These are phyloP conservation scores for Hipparchia sbordonii DNA, from an alignment of 2,888 invertebrate species.

Conservation along the genomic window DNA sequence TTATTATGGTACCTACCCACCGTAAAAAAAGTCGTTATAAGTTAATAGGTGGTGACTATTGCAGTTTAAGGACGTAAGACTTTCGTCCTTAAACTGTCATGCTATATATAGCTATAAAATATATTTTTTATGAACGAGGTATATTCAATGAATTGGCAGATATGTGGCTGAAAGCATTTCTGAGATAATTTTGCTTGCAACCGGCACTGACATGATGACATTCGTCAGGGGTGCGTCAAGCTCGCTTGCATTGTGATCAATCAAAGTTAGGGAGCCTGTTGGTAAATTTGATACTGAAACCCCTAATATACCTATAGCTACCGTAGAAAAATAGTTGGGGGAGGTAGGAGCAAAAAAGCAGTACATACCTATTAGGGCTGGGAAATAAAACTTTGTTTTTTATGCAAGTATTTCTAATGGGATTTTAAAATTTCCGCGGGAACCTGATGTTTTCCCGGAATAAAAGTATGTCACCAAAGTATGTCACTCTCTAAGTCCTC, in stretches of 20 bases:
- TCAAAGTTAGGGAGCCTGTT: constrained; percentile 49
- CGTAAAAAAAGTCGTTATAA: not conserved
- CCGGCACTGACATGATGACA: constrained; percentile 7
- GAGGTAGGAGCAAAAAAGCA: not conserved
- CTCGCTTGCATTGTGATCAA: constrained; percentile 57
- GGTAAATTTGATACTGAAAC: constrained; percentile 34
- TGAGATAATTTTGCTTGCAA: constrained; percentile 25
- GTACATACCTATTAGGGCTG: not conserved
- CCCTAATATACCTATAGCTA: constrained; percentile 7
- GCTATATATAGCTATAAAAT: no score
- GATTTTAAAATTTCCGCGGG: no score
- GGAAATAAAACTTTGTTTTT: no score
- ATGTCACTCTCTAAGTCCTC: no score
- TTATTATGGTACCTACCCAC: not conserved
- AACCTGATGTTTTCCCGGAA: no score
- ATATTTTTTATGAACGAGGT: no score
- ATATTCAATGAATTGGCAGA: not conserved
- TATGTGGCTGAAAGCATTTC: not conserved
- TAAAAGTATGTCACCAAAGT: no score
- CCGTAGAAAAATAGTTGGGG: constrained; percentile 5
- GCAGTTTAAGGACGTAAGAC: not conserved
- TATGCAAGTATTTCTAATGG: no score
- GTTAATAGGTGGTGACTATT: not conserved
- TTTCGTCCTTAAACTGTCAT: no score
- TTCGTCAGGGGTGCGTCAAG: constrained; percentile 60